Evolutionary conservation across 2,888 invertebrate genomes (phyloP).

Genomic region (Nomada flava): DNA sequence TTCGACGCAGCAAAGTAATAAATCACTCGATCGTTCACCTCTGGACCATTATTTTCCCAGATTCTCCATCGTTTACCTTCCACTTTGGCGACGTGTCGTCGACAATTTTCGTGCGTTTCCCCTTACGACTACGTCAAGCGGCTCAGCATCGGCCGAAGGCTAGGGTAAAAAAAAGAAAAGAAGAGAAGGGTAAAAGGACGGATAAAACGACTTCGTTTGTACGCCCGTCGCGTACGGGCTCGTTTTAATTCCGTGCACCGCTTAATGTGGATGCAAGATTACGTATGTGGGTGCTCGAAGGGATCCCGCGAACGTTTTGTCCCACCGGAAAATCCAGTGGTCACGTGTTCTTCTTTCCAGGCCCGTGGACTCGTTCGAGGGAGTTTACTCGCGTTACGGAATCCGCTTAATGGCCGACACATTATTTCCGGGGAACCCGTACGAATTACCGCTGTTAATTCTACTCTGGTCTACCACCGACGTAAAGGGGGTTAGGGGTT

Average conservation of each 20-base stretch:
- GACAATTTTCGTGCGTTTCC: conserved; percentile 35
- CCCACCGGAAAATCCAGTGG: conserved; percentile 14
- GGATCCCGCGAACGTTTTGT: conserved; percentile 21
- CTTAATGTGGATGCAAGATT: conserved; percentile 42
- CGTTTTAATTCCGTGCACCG: conserved; percentile 46
- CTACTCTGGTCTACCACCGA: not conserved
- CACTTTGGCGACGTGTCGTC: conserved; percentile 30
- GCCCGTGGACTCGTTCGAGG: conserved; percentile 10
- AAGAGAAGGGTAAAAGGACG: not conserved
- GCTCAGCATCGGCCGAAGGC: conserved; percentile 16
- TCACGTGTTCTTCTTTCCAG: not conserved
- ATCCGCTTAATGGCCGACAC: conserved; percentile 17
- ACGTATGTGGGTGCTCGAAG: conserved; percentile 20
- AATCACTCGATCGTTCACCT: not conserved
- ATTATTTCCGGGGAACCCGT: conserved; percentile 26
- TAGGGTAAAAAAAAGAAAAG: not conserved
- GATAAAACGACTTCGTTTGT: conserved; percentile 49
- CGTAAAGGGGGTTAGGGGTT: conserved; percentile 10
- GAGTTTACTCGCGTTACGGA: conserved; percentile 32
- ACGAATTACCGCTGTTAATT: conserved; percentile 20
- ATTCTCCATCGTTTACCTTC: conserved; percentile 39
- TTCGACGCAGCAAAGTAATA: not conserved
- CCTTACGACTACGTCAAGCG: conserved; percentile 28
- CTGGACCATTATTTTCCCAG: not conserved
- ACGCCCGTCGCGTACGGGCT: conserved; percentile 18